A percentile compares a stretch with the other conserved stretches of the same genome.
Conservation (phyloP, 2,113 vertebrate genomes). For the Clarias macrocephalus region DNA sequence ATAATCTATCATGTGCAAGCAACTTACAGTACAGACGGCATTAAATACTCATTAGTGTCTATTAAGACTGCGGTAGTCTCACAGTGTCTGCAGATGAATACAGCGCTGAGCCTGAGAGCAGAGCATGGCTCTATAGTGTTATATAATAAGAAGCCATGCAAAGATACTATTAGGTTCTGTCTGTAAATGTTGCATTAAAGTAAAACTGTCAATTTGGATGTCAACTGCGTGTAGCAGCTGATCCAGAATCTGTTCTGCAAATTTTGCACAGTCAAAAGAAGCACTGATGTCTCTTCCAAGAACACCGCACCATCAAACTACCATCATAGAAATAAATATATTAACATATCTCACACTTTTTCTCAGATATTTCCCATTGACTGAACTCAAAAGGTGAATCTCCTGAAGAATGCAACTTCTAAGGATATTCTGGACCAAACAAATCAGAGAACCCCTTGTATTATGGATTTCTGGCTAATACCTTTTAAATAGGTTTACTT, state of each 20-base stretch:
- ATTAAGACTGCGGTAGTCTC: not conserved
- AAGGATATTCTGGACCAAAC: too few species aligned
- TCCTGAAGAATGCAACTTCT: not conserved
- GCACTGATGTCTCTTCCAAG: not conserved
- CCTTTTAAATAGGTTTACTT: too few species aligned
- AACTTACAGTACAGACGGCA: not conserved
- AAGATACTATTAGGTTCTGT: not conserved
- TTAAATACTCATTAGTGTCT: not conserved
- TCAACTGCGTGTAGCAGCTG: not conserved
- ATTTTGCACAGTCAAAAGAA: not conserved
- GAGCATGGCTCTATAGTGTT: not conserved
- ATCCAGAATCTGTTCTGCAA: not conserved
- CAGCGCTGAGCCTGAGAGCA: not conserved
- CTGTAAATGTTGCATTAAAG: not conserved
- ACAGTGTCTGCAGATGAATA: not conserved
- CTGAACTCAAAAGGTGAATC: not conserved
- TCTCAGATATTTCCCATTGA: not conserved
- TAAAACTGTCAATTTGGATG: not conserved
- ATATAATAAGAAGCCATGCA: not conserved
- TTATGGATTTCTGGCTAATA: too few species aligned
- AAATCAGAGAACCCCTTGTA: too few species aligned
- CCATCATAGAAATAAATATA: not conserved
- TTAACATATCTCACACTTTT: not conserved
- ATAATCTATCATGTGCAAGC: slow-evolving; percentile 5
- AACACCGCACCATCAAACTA: not conserved